Conservation (phyloP, 1,140 invertebrate species). For the Philotrypesis tridentata region DNA sequence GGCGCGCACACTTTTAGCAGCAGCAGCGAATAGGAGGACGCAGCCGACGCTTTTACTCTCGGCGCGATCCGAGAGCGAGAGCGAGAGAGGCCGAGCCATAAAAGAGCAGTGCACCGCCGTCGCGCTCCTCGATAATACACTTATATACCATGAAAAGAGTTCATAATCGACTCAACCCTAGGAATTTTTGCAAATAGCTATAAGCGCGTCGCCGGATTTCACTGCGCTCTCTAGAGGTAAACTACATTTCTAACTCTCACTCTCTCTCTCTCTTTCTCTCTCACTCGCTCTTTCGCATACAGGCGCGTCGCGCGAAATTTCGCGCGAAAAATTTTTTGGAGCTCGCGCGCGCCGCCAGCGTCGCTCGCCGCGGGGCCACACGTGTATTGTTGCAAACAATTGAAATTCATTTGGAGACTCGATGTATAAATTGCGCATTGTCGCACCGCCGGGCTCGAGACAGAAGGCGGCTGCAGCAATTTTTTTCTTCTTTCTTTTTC, state of each 20-base stretch:
- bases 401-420: no score
- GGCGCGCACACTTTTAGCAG: neutral
- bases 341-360: no score
- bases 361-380: no score
- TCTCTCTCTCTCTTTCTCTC: neutral
- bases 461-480: no score
- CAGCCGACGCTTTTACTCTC: neutral
- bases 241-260: neutral
- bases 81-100: neutral
- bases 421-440: no score
- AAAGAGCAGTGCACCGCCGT: neutral
- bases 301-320: no score
- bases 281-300: neutral
- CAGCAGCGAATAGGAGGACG: neutral
- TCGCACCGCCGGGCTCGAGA: no score
- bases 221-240: neutral
- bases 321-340: no score
- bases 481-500: no score
- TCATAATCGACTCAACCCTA: neutral
- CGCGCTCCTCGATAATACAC: neutral
- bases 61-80: no score
- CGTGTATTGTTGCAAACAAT: no score
- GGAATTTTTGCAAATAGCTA: neutral
- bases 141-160: constrained; percentile 14
- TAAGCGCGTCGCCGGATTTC: no score